Evolutionary conservation across 2,113 vertebrate species (phyloP).

Genomic region (Buteo buteo): DNA sequence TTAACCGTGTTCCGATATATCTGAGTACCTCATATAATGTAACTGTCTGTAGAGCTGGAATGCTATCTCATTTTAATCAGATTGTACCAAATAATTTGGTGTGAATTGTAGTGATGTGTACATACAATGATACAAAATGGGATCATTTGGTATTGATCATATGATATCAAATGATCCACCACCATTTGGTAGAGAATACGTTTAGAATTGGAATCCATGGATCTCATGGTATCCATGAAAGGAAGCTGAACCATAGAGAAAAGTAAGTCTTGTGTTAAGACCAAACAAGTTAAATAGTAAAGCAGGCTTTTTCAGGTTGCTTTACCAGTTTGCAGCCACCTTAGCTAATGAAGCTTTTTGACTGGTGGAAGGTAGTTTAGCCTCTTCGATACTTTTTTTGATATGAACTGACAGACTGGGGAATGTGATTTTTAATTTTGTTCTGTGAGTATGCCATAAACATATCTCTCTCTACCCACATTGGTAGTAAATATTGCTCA

Average conservation of each 20-base stretch:
- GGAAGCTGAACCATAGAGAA: neutral
- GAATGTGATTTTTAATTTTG: neutral
- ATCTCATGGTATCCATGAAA: neutral
- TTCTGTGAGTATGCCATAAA: neutral
- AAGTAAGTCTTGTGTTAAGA: neutral
- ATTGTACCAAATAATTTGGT: neutral
- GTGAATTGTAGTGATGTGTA: neutral
- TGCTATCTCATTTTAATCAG: neutral
- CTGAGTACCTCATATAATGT: accelerated
- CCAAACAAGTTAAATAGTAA: neutral
- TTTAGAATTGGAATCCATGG: neutral
- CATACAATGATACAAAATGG: neutral
- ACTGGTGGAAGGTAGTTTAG: neutral
- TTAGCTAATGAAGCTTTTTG: neutral
- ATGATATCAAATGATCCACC: neutral
- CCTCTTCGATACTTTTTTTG: neutral
- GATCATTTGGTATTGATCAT: neutral
- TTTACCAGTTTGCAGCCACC: neutral
- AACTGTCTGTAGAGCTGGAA: neutral
- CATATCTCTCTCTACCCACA: neutral
- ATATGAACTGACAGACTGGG: neutral
- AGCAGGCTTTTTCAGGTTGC: neutral
- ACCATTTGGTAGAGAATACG: neutral
- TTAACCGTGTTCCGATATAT: neutral
- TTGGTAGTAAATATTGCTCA: neutral